Conservation (phyloP, 2,797 vertebrate species). For the Corythornis leucogaster region DNA sequence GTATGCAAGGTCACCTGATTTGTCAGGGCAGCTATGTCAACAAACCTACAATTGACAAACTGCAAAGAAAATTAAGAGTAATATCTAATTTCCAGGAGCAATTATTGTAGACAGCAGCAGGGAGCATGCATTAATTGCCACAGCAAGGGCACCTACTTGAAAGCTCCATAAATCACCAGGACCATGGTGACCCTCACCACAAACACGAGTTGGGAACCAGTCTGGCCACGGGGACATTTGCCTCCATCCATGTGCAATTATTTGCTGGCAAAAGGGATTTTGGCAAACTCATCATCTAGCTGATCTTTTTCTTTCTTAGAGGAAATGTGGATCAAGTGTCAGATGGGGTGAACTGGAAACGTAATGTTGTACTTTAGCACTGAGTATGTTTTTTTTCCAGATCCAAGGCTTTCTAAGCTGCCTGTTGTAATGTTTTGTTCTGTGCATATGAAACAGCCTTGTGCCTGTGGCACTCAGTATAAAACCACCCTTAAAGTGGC, state of each 20-base stretch:
- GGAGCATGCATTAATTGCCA: conserved; percentile 75
- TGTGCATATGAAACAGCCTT: neutral
- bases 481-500: neutral
- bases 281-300: neutral
- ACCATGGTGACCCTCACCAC: conserved; percentile 13
- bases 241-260: conserved; percentile 59
- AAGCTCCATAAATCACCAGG: conserved; percentile 76
- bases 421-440: neutral
- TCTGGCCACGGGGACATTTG: conserved; percentile 48
- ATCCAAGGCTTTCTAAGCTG: neutral
- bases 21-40: conserved; percentile 70
- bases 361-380: neutral
- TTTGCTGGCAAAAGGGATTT: conserved; percentile 20
- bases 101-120: conserved; percentile 73
- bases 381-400: neutral
- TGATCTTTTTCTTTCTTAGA: neutral
- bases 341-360: neutral
- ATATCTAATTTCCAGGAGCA: conserved; percentile 78
- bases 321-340: conserved; percentile 11
- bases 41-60: conserved; percentile 73
- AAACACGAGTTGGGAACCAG: conserved; percentile 4
- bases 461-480: neutral
- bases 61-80: conserved; percentile 80
- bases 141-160: conserved; percentile 64
- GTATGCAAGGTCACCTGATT: conserved; percentile 68